Base-by-base conservation (phyloP, 2,797 vertebrate genomes). In the Lindbergichthys nudifrons region DNA sequence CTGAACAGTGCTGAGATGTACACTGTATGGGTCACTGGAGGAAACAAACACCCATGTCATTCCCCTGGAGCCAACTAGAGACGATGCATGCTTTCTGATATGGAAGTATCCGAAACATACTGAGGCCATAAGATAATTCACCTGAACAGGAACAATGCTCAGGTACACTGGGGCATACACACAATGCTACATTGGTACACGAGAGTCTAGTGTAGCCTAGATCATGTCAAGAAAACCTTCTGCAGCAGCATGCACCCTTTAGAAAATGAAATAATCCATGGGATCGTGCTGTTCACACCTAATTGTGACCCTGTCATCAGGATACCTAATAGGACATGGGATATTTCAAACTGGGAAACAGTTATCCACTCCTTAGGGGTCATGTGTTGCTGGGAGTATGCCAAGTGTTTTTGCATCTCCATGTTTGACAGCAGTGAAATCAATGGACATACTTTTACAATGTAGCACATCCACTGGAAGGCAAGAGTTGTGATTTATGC, bases 341-440 rank as follows among this genome's bases (percentile, higher is more conserved):
- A 63, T 51, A 53, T 67, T 60, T 67, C 11, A 69, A 46, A 46
- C 32, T n/a, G 18, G n/a, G 57, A 14, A 71, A 65, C 16, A 54
- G 53, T 19, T n/a, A 57, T 58, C 46, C 43, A 1, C 62, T 73
- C 73, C 36, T 67, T 15, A 23, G 45, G 30, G 56, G 59, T 36
- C 54, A 13, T 2, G 19, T 65, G 60, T 36, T 46, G 48, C 21
- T 81, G 57, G 57, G 58, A 32, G 50, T 65, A 65, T 53, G 41
- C 15, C 50, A 58, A 59, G 36, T 10, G 43, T 62, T 74, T 57
- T 73, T 74, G 73, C 48, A 78, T 78, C 65, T 68, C 69, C 18
- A 36, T 50, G 21, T 81, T 45, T 62, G 54, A 79, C 45, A 81
- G 65, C 53, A 54, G 30, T 15, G 21, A n/a, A 78, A 51, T 9